Base-by-base conservation (phyloP, 2,888 invertebrate genomes). In the Archips crataeganus region DNA sequence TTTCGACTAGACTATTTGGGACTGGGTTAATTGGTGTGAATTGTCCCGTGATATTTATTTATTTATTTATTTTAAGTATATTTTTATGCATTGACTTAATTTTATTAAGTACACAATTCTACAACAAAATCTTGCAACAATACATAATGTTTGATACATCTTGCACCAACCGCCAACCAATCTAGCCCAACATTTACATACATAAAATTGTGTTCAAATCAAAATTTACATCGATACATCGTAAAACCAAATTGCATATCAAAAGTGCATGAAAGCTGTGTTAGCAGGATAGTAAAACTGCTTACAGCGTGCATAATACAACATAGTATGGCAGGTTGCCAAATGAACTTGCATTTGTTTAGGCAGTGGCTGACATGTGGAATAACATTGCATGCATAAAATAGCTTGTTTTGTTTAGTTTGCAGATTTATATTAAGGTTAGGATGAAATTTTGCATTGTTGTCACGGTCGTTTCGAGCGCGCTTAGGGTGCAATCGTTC, bases 191-290 rank as follows among this genome's bases (percentile, higher is more conserved):
- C 15, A 42, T 49, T 34, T 11, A 34, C 49, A 49, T 49, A n/a
- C 32, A 47, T 64, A 32, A 65, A 51, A 51, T 51, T 13, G 13
- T 11, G 9, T 3, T 51, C 11, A 63, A 51, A 65, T 65, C 68
- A 51, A 32, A 59, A 73, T 73, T 69, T 69, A 69, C 73, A 73
- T 73, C 45, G 68, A 73, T 59, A 15, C 62, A 15, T 36, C 59
- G 42, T 73, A 63, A 73, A 73, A 39, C 9, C 49, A 34, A 60
- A 73, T 65, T 65, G 65, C 51, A 51, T 65, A 57, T 57, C 57
- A 57, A 57, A 54, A 57, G 57, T 57, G 57, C 57, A 57, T 15
- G n/a, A 15, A 36, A 36, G 51, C 65, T 51, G n/a, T 39, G 51
- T 63, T 47, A 47, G 63, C 51, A 32, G 34, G 47, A 32, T 64